Percentiles rank a stretch among this genome's conserved stretches.
Conservation (phyloP, 1,140 invertebrate species). For the Aphis gossypii region DNA sequence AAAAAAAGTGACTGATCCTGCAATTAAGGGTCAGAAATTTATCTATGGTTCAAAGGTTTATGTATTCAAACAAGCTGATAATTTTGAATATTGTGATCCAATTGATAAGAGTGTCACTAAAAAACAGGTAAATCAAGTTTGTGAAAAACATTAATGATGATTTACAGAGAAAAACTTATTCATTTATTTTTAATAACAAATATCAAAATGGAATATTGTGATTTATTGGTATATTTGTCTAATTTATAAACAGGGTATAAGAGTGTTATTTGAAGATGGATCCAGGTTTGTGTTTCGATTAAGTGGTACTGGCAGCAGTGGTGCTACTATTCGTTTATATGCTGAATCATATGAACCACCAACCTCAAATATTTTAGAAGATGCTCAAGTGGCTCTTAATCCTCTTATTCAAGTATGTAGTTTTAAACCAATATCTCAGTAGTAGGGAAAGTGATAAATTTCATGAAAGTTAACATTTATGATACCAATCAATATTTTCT, state of each 20-base stretch:
- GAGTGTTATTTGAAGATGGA: constrained; percentile 92
- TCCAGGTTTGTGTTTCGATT: constrained; percentile 92
- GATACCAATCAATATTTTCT: not conserved
- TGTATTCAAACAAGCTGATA: constrained; percentile 80
- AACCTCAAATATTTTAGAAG: constrained; percentile 69
- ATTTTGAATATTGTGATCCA: constrained; percentile 94
- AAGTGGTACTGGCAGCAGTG: constrained; percentile 96
- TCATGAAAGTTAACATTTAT: not conserved
- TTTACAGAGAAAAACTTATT: not conserved
- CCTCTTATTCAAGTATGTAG: constrained; percentile 78
- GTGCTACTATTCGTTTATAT: constrained; percentile 95
- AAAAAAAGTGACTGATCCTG: constrained; percentile 70
- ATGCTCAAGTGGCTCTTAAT: constrained; percentile 84
- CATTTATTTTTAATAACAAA: not conserved
- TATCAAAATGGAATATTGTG: not conserved
- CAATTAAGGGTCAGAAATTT: constrained; percentile 75
- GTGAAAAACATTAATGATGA: not conserved
- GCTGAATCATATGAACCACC: constrained; percentile 87
- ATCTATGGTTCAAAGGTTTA: constrained; percentile 74
- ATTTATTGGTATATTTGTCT: constrained; percentile 55
- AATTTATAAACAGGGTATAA: constrained; percentile 76
- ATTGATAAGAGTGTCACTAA: constrained; percentile 88
- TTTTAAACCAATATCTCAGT: not conserved
- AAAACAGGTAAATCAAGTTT: constrained; percentile 77
- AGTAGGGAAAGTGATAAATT: not conserved